Evolutionary conservation across 2,797 vertebrate species (phyloP).

Genomic region (Perodicticus potto): DNA sequence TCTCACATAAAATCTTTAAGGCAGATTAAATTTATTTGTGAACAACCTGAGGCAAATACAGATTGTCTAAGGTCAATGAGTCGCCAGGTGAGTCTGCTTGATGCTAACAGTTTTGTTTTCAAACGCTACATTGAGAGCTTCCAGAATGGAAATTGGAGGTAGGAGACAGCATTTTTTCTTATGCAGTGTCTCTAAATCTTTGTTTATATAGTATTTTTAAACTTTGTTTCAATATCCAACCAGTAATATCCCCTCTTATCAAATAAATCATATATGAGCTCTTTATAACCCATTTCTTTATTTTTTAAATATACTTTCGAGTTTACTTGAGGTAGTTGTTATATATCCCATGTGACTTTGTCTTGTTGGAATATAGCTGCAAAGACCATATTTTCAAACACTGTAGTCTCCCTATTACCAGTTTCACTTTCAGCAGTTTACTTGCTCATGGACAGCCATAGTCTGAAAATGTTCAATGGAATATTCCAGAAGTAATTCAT

Average conservation of each 20-base stretch:
- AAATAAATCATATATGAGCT: background rate
- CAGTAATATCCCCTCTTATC: background rate
- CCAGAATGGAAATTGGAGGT: background rate
- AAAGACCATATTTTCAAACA: conserved; percentile 17
- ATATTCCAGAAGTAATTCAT: background rate
- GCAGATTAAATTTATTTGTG: background rate
- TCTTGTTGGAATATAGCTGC: background rate
- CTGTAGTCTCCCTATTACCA: background rate
- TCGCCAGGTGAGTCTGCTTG: background rate
- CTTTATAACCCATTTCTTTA: conserved; percentile 21
- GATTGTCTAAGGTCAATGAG: background rate
- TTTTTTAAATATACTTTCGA: conserved; percentile 12
- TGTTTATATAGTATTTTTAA: background rate
- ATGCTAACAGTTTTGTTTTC: background rate
- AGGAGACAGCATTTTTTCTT: background rate
- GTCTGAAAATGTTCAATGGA: background rate
- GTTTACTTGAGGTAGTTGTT: background rate
- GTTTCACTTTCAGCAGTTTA: background rate
- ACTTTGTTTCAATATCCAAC: background rate
- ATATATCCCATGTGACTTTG: background rate
- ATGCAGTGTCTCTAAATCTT: background rate
- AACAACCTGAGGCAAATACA: background rate
- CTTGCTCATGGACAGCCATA: background rate
- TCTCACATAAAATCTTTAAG: background rate
- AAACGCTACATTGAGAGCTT: background rate